Conservation (phyloP, 2,888 invertebrate genomes). For the Drosophila parthenogenetica region DNA sequence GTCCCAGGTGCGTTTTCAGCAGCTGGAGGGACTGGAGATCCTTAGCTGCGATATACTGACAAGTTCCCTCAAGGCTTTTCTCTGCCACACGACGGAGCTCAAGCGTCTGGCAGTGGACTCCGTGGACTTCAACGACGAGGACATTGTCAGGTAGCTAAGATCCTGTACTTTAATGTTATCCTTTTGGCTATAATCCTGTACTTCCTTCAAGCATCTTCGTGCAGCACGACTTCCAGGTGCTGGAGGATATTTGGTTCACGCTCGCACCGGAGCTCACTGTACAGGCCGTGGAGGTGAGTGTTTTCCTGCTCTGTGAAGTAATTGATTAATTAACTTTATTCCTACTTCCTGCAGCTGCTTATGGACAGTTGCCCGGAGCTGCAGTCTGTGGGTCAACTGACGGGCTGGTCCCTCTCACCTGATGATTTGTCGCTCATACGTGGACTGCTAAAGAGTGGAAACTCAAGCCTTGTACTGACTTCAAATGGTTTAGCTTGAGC, state of each 20-base stretch:
- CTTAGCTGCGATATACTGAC: constrained; percentile 88
- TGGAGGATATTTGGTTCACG: constrained; percentile 90
- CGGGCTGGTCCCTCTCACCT: constrained; percentile 89
- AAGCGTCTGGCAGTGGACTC: constrained; percentile 89
- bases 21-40: constrained; percentile 88
- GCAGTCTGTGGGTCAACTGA: constrained; percentile 88
- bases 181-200: not conserved
- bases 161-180: not conserved
- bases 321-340: no score
- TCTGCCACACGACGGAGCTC: constrained; percentile 87
- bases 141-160: constrained; percentile 86
- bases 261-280: constrained; percentile 88
- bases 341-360: constrained; percentile 84
- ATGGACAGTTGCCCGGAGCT: constrained; percentile 89
- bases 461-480: constrained; percentile 88
- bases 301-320: no score
- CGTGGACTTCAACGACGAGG: constrained; percentile 89
- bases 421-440: constrained; percentile 89
- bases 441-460: constrained; percentile 88
- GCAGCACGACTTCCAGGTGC: constrained; percentile 87
- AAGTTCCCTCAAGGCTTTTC: constrained; percentile 87
- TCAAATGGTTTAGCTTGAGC: constrained; percentile 86
- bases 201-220: constrained; percentile 87
- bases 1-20: constrained; percentile 87
- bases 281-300: constrained; percentile 87